These are phyloP conservation scores for Temnothorax nylanderi DNA, from an alignment of 1,140 invertebrate genomes.

Conservation along the genomic window DNA sequence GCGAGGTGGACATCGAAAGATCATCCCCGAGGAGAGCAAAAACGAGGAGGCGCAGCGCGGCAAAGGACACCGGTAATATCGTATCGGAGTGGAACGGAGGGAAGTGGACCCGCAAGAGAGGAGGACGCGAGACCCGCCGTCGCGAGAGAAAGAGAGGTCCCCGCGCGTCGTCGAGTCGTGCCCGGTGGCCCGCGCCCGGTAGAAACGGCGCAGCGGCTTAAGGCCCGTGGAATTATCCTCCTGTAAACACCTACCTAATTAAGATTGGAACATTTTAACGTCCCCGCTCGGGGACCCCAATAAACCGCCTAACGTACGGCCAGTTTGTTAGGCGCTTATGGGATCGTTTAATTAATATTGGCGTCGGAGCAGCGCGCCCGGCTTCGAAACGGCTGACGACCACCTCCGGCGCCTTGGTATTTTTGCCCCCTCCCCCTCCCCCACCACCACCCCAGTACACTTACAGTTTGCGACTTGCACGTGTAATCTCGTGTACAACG, in stretches of 20 bases:
- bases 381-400: conserved; percentile 74
- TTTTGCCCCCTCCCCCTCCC: conserved; percentile 23
- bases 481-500: conserved; percentile 24
- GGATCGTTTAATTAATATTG: conserved; percentile 86
- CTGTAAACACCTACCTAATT: conserved; percentile 86
- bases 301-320: conserved; percentile 83
- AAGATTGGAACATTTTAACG: conserved; percentile 86
- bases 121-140: background rate
- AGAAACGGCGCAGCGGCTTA: conserved; percentile 68
- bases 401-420: conserved; percentile 79
- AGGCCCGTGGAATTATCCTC: conserved; percentile 80
- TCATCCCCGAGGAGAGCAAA: conserved; percentile 53
- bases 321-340: conserved; percentile 83
- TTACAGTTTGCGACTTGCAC: conserved; percentile 61
- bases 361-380: conserved; percentile 75
- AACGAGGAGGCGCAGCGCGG: conserved; percentile 14
- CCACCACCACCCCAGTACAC: background rate
- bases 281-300: conserved; percentile 80
- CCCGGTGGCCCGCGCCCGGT: conserved; percentile 69
- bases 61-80: conserved; percentile 12
- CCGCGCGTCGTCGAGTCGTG: conserved; percentile 47
- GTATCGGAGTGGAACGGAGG: background rate
- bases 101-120: background rate
- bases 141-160: background rate
- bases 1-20: conserved; percentile 30